Percentiles rank a stretch among this genome's conserved stretches.
phyloP scores from a whole-genome alignment of 2,113 vertebrate species.

The Halichoerus grypus region DNA sequence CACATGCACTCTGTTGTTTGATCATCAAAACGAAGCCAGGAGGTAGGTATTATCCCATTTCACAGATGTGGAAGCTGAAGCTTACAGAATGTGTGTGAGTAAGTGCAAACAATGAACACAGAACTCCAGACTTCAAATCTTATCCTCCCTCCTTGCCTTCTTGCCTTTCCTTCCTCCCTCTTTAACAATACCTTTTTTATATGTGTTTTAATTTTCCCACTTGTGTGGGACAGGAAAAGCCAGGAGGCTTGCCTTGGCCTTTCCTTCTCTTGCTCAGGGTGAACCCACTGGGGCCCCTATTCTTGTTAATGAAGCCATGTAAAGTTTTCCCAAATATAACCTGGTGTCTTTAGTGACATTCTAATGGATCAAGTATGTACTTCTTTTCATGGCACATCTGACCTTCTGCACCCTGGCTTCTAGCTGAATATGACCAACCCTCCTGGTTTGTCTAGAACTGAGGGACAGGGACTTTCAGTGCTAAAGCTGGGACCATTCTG shows the following conservation, averaged over 20 bases:
- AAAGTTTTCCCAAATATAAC: neutral
- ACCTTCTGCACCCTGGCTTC: neutral
- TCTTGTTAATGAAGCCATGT: neutral
- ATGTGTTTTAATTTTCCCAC: neutral
- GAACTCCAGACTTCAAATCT: neutral
- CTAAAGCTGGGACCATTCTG: neutral
- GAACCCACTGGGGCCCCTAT: neutral
- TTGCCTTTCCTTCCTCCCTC: neutral
- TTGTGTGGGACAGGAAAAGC: neutral
- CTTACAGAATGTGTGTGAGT: neutral
- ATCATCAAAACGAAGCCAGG: constrained; percentile 76
- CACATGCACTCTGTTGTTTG: constrained; percentile 61
- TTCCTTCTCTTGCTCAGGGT: neutral
- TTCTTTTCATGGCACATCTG: neutral
- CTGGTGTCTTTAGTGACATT: neutral
- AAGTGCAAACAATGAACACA: constrained; percentile 15
- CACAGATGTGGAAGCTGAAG: constrained; percentile 62
- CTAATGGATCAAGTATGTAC: neutral
- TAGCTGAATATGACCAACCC: neutral
- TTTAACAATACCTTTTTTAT: neutral
- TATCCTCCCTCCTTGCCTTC: neutral
- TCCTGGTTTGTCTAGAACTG: neutral
- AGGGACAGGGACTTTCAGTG: neutral
- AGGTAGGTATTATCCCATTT: constrained; percentile 78
- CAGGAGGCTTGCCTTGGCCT: neutral